Evolutionary conservation across 2,797 vertebrate genomes (phyloP).

Genomic region (Phalloptychus januarius): DNA sequence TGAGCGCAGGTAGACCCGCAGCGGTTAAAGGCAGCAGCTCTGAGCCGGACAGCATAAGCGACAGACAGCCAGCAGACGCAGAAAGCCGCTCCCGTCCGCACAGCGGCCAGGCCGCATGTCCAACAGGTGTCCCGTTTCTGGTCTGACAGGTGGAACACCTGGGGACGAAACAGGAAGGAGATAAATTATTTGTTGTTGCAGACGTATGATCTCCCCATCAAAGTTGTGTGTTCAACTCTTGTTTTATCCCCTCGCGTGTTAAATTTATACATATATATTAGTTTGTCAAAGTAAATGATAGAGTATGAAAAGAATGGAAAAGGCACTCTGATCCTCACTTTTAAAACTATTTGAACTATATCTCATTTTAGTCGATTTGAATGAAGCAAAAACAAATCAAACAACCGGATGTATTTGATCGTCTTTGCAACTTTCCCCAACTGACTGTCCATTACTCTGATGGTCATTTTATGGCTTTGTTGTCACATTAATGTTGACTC

Average conservation of each 20-base stretch:
- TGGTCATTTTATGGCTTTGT: slow-evolving; percentile 64
- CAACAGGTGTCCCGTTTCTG: slow-evolving; percentile 75
- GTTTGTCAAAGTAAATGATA: not conserved
- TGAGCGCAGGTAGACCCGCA: slow-evolving; percentile 27
- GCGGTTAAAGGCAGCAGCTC: not conserved
- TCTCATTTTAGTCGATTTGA: not conserved
- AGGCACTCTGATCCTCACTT: not conserved
- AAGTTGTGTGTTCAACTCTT: not conserved
- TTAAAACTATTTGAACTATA: not conserved
- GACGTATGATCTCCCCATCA: not conserved
- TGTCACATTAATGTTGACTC: slow-evolving; percentile 71
- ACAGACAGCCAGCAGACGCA: slow-evolving; percentile 43
- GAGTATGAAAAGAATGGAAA: not conserved
- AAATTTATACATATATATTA: not conserved
- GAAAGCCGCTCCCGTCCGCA: slow-evolving; percentile 19
- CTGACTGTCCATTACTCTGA: slow-evolving; percentile 46
- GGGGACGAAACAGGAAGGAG: not conserved
- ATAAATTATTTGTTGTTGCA: not conserved
- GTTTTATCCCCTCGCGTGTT: not conserved
- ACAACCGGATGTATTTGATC: slow-evolving; percentile 9
- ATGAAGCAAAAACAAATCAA: not conserved
- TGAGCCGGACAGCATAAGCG: slow-evolving; percentile 17
- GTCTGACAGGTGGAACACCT: slow-evolving; percentile 72
- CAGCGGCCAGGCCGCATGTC: slow-evolving; percentile 11
- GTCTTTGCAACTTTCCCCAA: slow-evolving; percentile 2